Conservation (phyloP, 2,888 invertebrate genomes). For the Melangyna quadrimaculata region DNA sequence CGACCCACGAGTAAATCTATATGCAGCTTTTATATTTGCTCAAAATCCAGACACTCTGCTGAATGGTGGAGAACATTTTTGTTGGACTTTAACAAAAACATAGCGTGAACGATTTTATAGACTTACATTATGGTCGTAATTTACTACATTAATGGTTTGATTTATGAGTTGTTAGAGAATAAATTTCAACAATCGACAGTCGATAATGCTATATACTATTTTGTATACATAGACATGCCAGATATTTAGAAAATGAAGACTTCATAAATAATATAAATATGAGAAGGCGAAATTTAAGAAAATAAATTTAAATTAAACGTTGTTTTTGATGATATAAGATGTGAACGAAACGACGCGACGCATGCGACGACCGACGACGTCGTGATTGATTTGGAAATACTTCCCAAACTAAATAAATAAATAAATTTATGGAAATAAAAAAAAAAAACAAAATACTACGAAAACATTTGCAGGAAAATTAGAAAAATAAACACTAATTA, state of each 20-base stretch:
- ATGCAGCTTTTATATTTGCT: background rate
- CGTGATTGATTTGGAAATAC: background rate
- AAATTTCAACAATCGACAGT: slow-evolving; percentile 2
- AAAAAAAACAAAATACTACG: too few species aligned
- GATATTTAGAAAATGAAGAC: background rate
- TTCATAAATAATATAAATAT: background rate
- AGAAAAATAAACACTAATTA: too few species aligned
- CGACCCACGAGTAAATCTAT: background rate
- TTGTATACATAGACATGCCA: background rate
- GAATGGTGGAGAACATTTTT: slow-evolving; percentile 38
- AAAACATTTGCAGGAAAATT: too few species aligned
- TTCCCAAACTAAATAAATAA: background rate
- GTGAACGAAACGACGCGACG: too few species aligned
- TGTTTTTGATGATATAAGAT: background rate
- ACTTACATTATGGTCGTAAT: background rate
- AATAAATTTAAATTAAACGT: background rate
- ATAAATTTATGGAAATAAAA: too few species aligned
- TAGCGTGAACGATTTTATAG: slow-evolving; percentile 22
- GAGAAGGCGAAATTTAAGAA: background rate
- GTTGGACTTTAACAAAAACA: slow-evolving; percentile 9
- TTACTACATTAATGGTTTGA: background rate
- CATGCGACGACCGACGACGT: too few species aligned
- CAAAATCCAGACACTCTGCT: slow-evolving; percentile 30
- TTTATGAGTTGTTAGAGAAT: slow-evolving; percentile 25
- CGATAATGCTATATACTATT: background rate